These are phyloP conservation scores for Catalaphyllia jardinei DNA, from an alignment of 64 coral and sea anemone species.

Conservation along the genomic window DNA sequence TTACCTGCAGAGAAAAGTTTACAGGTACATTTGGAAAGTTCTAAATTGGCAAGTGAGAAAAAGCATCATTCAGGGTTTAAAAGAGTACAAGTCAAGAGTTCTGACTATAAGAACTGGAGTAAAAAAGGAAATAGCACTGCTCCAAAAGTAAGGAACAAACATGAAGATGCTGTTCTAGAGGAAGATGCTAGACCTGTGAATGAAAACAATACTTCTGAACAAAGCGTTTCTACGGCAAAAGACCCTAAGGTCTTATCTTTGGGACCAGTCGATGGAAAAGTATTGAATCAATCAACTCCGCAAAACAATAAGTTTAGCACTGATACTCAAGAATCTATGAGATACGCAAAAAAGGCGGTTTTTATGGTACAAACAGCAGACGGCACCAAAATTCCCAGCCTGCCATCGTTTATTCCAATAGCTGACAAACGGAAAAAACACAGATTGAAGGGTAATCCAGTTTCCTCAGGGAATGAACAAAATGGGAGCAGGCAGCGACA, in stretches of 20 bases:
- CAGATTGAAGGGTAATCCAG: background rate
- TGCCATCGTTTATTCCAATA: constrained; percentile 3
- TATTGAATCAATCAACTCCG: background rate
- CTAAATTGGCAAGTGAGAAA: background rate
- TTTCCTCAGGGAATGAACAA: background rate
- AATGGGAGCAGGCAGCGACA: background rate
- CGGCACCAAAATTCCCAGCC: background rate
- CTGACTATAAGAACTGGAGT: constrained; percentile 17
- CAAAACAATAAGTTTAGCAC: background rate
- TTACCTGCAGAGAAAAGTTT: constrained; percentile 6
- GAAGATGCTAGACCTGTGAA: background rate
- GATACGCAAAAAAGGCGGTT: background rate
- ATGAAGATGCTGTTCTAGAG: constrained; percentile 11
- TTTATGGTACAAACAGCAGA: background rate
- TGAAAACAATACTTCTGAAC: background rate
- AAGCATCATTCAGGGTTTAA: background rate
- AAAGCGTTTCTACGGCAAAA: background rate
- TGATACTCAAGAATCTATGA: background rate
- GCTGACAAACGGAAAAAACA: background rate
- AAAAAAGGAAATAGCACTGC: background rate
- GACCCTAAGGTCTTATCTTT: background rate
- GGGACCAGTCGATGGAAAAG: background rate
- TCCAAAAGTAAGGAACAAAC: constrained; percentile 5
- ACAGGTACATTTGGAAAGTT: constrained; percentile 7
- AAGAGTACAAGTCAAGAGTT: background rate